phyloP scores from a whole-genome alignment of 2,797 vertebrate species.

The Sebastes flavidus region DNA sequence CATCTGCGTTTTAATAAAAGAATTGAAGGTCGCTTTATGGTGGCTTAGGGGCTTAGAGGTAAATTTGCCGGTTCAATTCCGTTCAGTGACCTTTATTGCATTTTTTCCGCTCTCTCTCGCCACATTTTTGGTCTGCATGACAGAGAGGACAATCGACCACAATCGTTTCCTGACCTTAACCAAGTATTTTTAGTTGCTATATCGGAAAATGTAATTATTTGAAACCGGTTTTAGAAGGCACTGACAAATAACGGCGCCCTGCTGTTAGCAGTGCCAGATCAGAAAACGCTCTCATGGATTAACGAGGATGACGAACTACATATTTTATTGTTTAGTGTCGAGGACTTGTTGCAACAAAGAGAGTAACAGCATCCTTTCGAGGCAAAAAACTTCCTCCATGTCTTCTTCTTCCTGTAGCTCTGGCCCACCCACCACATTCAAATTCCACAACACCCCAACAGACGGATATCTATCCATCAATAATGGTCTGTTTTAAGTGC shows the following conservation, averaged over 20 bases:
- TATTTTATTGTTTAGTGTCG: background rate
- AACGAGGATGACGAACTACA: background rate
- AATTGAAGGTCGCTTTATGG: background rate
- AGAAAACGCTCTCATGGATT: background rate
- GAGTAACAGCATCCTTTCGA: background rate
- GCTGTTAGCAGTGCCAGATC: background rate
- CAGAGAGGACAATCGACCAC: background rate
- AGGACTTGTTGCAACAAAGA: background rate
- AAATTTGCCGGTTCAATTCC: background rate
- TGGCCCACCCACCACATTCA: constrained; percentile 1
- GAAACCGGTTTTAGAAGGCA: background rate
- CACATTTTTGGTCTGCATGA: background rate
- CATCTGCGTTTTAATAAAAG: background rate
- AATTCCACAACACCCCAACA: constrained; percentile 17
- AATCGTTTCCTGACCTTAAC: background rate
- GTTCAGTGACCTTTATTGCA: background rate
- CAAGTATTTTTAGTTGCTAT: background rate
- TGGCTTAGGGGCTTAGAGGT: background rate
- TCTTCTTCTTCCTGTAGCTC: background rate
- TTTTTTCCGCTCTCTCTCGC: background rate
- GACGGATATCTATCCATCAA: background rate
- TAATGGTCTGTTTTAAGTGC: background rate
- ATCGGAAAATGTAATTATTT: background rate
- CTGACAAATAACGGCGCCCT: background rate
- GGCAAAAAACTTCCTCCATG: no score